Percentiles rank a stretch among this genome's conserved stretches.
phyloP scores from a whole-genome alignment of 1,140 invertebrate species.

The Meloidogyne floridensis region DNA sequence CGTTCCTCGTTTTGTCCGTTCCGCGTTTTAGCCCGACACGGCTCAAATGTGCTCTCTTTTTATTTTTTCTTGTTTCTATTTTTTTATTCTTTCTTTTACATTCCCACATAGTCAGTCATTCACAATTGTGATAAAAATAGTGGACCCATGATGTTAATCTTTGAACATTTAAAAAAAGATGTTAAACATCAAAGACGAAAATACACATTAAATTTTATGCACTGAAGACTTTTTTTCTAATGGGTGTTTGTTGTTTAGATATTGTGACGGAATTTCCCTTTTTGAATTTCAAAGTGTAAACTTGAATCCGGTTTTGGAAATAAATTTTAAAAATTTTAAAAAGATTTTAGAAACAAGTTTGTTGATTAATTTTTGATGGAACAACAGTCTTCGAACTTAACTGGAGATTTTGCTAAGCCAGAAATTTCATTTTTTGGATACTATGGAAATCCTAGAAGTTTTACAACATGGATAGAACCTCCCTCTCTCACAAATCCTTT shows the following conservation, averaged over 20 bases:
- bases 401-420: slow-evolving; percentile 42
- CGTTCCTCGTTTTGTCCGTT: too few relatives aligned
- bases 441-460: slow-evolving; percentile 39
- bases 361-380: not conserved
- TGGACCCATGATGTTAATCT: not conserved
- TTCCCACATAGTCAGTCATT: too few relatives aligned
- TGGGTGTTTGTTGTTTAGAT: too few relatives aligned
- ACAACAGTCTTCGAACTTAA: not conserved
- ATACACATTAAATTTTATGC: not conserved
- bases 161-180: not conserved
- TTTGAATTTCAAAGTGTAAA: too few relatives aligned
- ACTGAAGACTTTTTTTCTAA: too few relatives aligned
- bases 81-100: not conserved
- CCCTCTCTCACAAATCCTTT: slow-evolving; percentile 8
- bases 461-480: slow-evolving; percentile 36
- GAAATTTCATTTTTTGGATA: slow-evolving; percentile 19
- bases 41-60: not conserved
- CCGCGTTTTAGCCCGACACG: too few relatives aligned
- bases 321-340: not conserved
- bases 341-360: not conserved
- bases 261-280: too few relatives aligned
- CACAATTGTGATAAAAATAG: not conserved
- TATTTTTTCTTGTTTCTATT: not conserved
- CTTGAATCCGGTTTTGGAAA: too few relatives aligned
- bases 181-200: not conserved